Conservation (phyloP, 2,113 vertebrate species). For the Myrmophylax atrothorax region DNA sequence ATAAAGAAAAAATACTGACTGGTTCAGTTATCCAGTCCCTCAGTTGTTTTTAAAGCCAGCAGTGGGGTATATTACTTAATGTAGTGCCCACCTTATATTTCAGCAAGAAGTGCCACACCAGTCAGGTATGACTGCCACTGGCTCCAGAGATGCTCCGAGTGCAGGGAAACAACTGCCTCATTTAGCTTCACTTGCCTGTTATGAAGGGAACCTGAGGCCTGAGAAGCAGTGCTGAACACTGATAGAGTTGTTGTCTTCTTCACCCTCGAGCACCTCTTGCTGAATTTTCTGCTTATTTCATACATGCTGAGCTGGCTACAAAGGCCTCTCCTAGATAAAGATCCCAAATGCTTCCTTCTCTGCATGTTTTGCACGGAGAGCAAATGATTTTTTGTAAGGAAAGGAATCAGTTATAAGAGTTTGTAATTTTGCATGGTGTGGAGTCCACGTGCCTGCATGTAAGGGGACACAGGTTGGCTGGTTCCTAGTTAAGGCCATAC, state of each 20-base stretch:
- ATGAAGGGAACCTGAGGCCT: neutral
- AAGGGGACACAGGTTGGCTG: neutral
- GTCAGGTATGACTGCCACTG: rapidly evolving
- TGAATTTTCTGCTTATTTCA: neutral
- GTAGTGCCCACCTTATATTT: neutral
- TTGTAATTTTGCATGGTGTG: rapidly evolving
- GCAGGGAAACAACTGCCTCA: neutral
- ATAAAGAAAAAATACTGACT: neutral
- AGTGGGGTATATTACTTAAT: neutral
- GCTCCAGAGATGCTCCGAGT: neutral
- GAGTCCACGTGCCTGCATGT: rapidly evolving
- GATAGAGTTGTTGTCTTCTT: neutral
- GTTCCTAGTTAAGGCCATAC: neutral
- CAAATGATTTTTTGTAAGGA: neutral
- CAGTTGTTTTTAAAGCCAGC: neutral
- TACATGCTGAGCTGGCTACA: neutral
- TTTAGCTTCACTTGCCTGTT: neutral
- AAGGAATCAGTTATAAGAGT: neutral
- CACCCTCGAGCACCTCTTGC: neutral
- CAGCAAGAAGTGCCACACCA: neutral
- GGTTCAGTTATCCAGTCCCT: neutral
- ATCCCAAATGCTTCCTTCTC: neutral
- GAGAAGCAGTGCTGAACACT: neutral
- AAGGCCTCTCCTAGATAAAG: neutral
- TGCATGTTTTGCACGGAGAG: neutral